Base-by-base conservation (phyloP, 2,797 vertebrate genomes). In the Thalassophryne amazonica region DNA sequence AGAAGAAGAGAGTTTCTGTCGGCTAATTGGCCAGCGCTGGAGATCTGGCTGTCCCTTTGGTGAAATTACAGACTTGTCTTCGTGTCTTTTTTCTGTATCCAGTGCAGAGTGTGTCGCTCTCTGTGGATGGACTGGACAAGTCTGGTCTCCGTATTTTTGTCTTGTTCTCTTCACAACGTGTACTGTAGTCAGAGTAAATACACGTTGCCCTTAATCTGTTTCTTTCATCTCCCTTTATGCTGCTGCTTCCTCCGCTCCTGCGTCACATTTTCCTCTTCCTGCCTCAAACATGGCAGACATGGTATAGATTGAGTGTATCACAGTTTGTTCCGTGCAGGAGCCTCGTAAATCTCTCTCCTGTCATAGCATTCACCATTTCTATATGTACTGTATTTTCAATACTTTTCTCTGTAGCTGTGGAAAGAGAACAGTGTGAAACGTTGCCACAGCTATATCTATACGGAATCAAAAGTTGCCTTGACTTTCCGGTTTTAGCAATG, bases 21-120 rank as follows among this genome's bases (percentile, higher is more conserved):
- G 20, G 63, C 82, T 90, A 89, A 91, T 88, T 89, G 87, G 83
- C 73, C 40, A 49, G 73, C 78, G 78, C 68, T 62, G 42, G 33
- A 73, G 68, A 78, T 75, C 61, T 60, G 66, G 52, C 64, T 73
- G 55, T 83, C 80, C 73, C 81, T 80, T 68, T 71, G 76, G 79
- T 84, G 69, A 79, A 69, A 75, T 82, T 62, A 60, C 42, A 45
- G 49, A 35, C 66, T 53, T 60, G 68, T 80, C 71, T 82, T 62
- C 24, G 23, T 72, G 51, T 67, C 65, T 83, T 59, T 56, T 63
- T 53, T 50, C 51, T 16, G 41, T 78, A 72, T 81, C 58, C 15
- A 20, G 51, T 74, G 46, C 18, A 8, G 42, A 38, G 42, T 12
- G 45, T 80, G 68, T 76, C 76, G 59, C 54, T 60, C 58, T 62